Evolutionary conservation across 2,888 invertebrate species (phyloP).

Genomic region (Stenoptilia bipunctidactyla): DNA sequence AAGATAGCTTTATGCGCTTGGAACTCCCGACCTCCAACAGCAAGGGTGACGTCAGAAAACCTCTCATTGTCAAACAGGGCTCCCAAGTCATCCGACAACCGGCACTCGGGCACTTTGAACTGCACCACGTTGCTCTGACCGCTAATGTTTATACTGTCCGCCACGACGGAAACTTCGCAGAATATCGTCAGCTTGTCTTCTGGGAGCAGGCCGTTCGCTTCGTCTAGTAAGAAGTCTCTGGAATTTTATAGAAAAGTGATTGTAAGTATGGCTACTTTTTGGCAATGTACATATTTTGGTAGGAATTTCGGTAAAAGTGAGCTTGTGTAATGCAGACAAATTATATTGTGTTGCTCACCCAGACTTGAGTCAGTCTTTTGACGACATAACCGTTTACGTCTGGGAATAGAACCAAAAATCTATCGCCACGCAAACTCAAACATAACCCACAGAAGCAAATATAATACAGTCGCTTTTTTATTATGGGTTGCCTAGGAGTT

Average conservation of each 20-base stretch:
- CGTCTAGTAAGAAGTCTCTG: conserved; percentile 97
- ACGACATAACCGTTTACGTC: too few species aligned
- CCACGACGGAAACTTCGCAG: conserved; percentile 97
- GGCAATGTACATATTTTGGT: too few species aligned
- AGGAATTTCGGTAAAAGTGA: too few species aligned
- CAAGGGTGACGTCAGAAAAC: conserved; percentile 97
- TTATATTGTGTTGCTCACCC: too few species aligned
- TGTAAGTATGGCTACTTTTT: too few species aligned
- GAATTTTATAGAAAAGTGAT: conserved; percentile 27
- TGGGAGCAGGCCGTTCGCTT: conserved; percentile 97
- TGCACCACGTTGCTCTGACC: conserved; percentile 98
- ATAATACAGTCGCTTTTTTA: too few species aligned
- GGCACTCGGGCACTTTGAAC: conserved; percentile 96
- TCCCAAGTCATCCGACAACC: conserved; percentile 94
- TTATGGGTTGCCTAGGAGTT: too few species aligned
- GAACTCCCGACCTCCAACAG: conserved; percentile 90
- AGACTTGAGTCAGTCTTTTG: too few species aligned
- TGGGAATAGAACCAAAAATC: too few species aligned
- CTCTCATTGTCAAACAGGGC: conserved; percentile 96
- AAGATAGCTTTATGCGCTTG: conserved; percentile 98
- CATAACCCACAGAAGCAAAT: too few species aligned
- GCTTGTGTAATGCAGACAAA: too few species aligned
- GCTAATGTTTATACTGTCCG: conserved; percentile 99
- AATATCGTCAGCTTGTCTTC: conserved; percentile 99
- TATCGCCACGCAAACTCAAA: too few species aligned